Base-by-base conservation (phyloP, 2,888 invertebrate genomes). In the Monochamus alternatus region DNA sequence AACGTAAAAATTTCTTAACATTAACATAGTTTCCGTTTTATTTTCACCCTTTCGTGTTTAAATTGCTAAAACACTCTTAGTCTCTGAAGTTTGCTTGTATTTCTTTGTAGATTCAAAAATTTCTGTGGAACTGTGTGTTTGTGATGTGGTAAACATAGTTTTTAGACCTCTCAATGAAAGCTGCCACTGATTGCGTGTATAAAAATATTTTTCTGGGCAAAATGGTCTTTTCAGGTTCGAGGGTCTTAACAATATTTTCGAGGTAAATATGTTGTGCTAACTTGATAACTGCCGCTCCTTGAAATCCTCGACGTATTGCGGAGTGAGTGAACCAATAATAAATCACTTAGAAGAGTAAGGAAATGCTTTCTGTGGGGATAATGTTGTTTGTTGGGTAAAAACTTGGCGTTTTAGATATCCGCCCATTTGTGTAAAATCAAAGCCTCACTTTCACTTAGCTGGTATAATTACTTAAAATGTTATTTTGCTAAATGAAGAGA, bases 291-390 rank as follows among this genome's bases (percentile, higher is more conserved):
- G 31, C 60, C 47, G 44, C 69, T 22, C 60, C 60, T 30, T 30
- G 64, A 78, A 77, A 75, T 75, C 73, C 75, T 77, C 67, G 78
- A 78, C 75, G 77, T 77, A 74, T 77, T 75, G 75, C 71, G 65
- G 55, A 22, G n/a, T 55, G 55, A 55, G 75, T 71, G 72, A 74
- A 67, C 51, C 60, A 75, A 76, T 74, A 62, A 79, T 79, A 79
- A 79, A 79, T 79, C 78, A 79, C 60, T 30, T 55, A 60, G 55
- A 71, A 71, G 67, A 68, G 76, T 64, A 68, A 72, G 68, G 70
- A 68, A 78, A 71, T 72, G 75, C 71, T 73, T 71, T 62, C 72
- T 70, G 75, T 64, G 51, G 58, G 77, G 59, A 75, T 77, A 74
- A 75, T 75, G 76, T 77, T 75, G 71, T 68, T 68, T 55, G 64